Conservation (phyloP, 1,140 invertebrate genomes). For the Rhizoglyphus robini region DNA sequence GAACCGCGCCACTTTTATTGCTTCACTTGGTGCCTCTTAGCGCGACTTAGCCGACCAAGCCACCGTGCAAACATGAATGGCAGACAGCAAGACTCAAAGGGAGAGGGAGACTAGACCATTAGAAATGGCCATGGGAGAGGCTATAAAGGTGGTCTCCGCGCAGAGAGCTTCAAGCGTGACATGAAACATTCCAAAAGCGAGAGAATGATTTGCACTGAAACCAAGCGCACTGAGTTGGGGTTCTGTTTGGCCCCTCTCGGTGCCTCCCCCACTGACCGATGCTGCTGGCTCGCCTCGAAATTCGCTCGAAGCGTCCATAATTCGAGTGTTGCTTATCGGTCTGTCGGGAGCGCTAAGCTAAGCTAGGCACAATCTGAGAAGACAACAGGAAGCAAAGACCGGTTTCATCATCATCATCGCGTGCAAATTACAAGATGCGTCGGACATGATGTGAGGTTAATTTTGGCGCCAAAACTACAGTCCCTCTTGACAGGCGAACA, state of each 20-base stretch:
- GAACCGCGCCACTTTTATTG: not conserved
- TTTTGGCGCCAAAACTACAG: not conserved
- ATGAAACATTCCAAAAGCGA: conserved; percentile 7
- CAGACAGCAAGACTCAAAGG: conserved; percentile 12
- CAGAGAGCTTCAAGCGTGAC: not conserved
- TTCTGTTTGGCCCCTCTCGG: not conserved
- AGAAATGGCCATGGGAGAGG: not conserved
- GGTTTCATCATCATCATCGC: conserved; percentile 12
- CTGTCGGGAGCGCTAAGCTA: not conserved
- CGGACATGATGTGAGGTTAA: no score
- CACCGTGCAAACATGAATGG: not conserved
- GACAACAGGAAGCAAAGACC: conserved; percentile 13
- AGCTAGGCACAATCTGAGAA: not conserved
- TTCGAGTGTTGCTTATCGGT: not conserved
- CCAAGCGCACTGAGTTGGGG: not conserved
- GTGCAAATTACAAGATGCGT: no score
- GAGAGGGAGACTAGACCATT: conserved; percentile 4
- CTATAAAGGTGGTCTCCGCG: no score
- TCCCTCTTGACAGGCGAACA: no score
- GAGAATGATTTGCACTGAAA: conserved; percentile 14
- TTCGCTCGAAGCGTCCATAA: not conserved
- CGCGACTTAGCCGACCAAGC: not conserved
- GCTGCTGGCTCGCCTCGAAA: not conserved
- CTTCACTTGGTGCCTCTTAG: not conserved
- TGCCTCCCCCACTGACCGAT: not conserved